phyloP scores from a whole-genome alignment of 2,113 vertebrate species.

The Mormyrus lacerda region DNA sequence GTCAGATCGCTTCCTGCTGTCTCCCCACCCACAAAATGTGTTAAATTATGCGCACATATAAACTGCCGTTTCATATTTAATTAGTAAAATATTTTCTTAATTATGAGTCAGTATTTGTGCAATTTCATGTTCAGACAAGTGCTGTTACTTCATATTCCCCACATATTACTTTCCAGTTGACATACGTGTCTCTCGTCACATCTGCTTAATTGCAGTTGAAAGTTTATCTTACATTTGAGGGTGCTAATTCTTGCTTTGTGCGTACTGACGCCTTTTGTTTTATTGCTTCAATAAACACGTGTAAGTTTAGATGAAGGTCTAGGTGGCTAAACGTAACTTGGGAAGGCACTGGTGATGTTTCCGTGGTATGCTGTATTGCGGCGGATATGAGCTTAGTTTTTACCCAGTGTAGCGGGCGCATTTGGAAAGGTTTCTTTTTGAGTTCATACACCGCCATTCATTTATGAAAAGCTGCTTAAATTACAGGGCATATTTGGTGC shows the following conservation, averaged over 20 bases:
- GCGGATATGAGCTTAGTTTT: background rate
- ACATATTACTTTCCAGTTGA: background rate
- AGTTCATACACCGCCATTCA: background rate
- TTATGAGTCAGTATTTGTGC: background rate
- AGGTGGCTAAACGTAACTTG: background rate
- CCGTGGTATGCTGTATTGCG: background rate
- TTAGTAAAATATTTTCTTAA: background rate
- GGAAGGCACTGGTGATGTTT: background rate
- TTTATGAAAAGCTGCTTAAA: background rate
- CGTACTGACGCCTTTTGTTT: background rate
- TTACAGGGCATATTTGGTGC: background rate
- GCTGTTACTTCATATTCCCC: background rate
- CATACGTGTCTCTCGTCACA: background rate
- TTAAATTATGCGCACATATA: background rate
- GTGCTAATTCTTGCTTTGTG: background rate
- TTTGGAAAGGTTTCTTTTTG: background rate
- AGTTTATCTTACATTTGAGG: background rate
- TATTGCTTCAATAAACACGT: background rate
- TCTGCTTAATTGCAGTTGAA: background rate
- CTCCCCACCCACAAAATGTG: background rate
- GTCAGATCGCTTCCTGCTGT: background rate
- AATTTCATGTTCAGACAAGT: background rate
- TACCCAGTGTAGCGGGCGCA: background rate
- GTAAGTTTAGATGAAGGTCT: background rate
- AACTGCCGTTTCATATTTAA: background rate